A percentile compares a stretch with the other conserved stretches of the same genome.
These are phyloP conservation scores for Standfussiana lucernea DNA, from an alignment of 2,888 invertebrate species.

Conservation along the genomic window DNA sequence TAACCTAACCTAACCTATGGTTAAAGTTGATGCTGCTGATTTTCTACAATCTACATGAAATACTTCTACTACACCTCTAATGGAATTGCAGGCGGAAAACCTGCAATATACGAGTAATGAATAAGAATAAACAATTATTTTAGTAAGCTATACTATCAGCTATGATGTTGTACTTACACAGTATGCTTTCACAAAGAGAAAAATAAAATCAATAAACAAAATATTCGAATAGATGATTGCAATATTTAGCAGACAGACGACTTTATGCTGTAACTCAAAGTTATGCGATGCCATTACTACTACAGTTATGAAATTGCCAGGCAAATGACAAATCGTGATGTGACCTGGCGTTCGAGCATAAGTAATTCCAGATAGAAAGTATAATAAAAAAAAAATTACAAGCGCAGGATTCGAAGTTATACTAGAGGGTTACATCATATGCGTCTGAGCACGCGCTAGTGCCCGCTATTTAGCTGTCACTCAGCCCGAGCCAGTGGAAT, in stretches of 20 bases:
- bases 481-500: slow-evolving; percentile 36
- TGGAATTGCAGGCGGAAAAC: background rate
- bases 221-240: background rate
- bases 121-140: no score
- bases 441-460: slow-evolving; percentile 46
- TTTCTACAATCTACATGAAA: background rate
- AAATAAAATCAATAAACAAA: background rate
- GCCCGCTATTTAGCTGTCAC: slow-evolving; percentile 60
- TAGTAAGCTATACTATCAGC: background rate
- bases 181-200: background rate
- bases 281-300: slow-evolving; percentile 22
- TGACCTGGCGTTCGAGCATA: slow-evolving; percentile 7
- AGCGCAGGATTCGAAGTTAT: slow-evolving; percentile 48
- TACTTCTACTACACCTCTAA: background rate
- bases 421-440: slow-evolving; percentile 44
- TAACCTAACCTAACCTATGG: no score
- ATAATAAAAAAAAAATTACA: slow-evolving; percentile 53
- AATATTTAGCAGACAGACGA: background rate
- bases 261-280: slow-evolving; percentile 14
- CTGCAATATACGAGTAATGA: background rate
- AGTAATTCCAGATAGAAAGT: slow-evolving; percentile 51
- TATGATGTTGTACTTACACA: background rate
- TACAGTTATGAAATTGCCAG: slow-evolving; percentile 29
- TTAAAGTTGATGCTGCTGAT: background rate
- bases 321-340: slow-evolving; percentile 31